Percentiles rank a stretch among this genome's conserved stretches.
Conservation (phyloP, 2,113 vertebrate species). For the Ochotona princeps region DNA sequence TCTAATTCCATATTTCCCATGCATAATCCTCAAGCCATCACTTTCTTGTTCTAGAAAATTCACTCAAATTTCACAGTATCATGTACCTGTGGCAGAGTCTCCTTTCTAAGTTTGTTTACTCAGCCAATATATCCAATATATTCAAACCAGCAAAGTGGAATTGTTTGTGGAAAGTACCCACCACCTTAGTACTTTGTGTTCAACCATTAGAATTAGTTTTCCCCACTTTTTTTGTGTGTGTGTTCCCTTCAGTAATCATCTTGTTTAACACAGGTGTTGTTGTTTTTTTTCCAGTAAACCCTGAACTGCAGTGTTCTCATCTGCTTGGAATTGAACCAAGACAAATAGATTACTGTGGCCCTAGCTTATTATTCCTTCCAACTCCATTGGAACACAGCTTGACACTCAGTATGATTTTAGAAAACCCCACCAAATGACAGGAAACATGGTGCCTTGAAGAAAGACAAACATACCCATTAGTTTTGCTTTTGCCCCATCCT, state of each 20-base stretch:
- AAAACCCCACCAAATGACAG: constrained; percentile 21
- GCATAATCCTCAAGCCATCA: not conserved
- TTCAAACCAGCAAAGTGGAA: not conserved
- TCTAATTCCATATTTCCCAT: not conserved
- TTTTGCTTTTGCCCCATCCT: constrained; percentile 32
- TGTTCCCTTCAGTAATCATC: not conserved
- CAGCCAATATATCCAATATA: no score
- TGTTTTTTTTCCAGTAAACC: constrained; percentile 60
- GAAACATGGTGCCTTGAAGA: not conserved
- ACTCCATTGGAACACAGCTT: not conserved
- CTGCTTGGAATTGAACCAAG: constrained; percentile 34
- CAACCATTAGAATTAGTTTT: not conserved
- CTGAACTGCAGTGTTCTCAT: not conserved
- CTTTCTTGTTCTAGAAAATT: not conserved
- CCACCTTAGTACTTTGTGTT: not conserved
- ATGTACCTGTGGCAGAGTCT: not conserved
- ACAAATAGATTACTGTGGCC: constrained; percentile 50
- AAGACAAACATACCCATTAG: not conserved
- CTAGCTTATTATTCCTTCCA: constrained; percentile 29
- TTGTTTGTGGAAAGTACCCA: not conserved
- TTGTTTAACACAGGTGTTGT: constrained; percentile 24
- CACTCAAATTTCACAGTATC: not conserved
- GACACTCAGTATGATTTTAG: constrained; percentile 35
- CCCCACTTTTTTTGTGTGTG: not conserved
- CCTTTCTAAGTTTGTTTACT: not conserved